Evolutionary conservation across 2,113 vertebrate species (phyloP), one percentile per base, ranked within the genome.

Genomic region (Acanthochromis polyacanthus): DNA sequence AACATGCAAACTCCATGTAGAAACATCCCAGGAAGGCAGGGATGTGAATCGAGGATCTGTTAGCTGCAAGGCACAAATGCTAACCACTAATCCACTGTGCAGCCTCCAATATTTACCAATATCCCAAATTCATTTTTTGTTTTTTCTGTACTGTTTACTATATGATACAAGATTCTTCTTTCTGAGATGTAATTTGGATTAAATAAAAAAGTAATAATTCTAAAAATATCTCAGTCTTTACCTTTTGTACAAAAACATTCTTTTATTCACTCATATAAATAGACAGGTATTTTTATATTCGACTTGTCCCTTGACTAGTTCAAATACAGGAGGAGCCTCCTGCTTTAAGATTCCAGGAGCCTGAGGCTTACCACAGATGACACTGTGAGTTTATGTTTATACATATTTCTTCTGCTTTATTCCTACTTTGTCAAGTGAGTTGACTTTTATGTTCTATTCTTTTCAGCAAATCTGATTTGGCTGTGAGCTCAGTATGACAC

Each of bases 381-480:
- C 14, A 7, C 8, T n/a, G 23, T 19, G 8, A 50, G 40, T 25
- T 32, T 40, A 4, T 51, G 19, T 64, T 70, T 58, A 23, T 16
- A 46, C 56, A 61, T 43, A 14, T 50, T 48, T 82, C 23, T 53
- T n/a, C 5, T 67, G 16, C 36, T 58, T 75, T 60, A 25, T 22
- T 71, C 40, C 30, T 16, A 20, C 23, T 15, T 72, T 51, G 17
- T 75, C 2, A 53, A 52, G 48, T 48, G 51, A 61, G 53, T 63
- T 48, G 51, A 61, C 58, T 63, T 77, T 28, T 68, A 51, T 15
- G 0, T 52, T 74, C 14, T 50, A 7, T 45, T 61, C 9, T 62
- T 46, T 46, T 8, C 4, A 72, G 46, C 14, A 30, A 58, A 71
- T 75, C 73, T 51, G 38, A 72, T 75, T 64, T 52, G 48, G 55